These are phyloP conservation scores for Cyphomyrus plagiostoma DNA, from an alignment of 2,113 vertebrate genomes.

Conservation along the genomic window DNA sequence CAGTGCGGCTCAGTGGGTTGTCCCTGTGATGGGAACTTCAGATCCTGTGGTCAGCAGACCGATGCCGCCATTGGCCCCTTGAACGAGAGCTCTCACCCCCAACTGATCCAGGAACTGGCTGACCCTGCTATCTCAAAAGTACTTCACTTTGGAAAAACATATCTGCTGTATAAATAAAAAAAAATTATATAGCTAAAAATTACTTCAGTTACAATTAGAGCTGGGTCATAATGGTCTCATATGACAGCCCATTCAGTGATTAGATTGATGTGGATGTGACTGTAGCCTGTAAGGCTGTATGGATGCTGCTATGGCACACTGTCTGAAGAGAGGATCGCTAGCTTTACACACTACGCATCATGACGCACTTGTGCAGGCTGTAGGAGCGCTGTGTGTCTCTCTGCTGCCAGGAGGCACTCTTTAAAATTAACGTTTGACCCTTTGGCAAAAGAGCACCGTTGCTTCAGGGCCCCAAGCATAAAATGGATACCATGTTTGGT, in stretches of 20 bases:
- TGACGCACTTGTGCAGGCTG: not conserved
- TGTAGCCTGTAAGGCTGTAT: not conserved
- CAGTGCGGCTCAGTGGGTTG: not conserved
- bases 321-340: not conserved
- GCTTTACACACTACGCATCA: not conserved
- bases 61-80: not conserved
- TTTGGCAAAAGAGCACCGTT: not conserved
- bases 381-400: not conserved
- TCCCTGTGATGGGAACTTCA: not conserved
- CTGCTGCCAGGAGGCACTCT: not conserved
- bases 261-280: not conserved
- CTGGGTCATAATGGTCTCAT: not conserved
- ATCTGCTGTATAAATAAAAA: not conserved
- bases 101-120: not conserved
- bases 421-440: not conserved
- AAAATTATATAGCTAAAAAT: not conserved
- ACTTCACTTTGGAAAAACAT: not conserved
- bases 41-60: not conserved
- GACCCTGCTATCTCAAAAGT: not conserved
- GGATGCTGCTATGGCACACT: not conserved
- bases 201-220: not conserved
- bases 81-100: not conserved
- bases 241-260: not conserved
- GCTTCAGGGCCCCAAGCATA: not conserved
- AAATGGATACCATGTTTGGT: not conserved